Evolutionary conservation across 2,113 vertebrate species (phyloP).

Genomic region (Climacteris rufus): DNA sequence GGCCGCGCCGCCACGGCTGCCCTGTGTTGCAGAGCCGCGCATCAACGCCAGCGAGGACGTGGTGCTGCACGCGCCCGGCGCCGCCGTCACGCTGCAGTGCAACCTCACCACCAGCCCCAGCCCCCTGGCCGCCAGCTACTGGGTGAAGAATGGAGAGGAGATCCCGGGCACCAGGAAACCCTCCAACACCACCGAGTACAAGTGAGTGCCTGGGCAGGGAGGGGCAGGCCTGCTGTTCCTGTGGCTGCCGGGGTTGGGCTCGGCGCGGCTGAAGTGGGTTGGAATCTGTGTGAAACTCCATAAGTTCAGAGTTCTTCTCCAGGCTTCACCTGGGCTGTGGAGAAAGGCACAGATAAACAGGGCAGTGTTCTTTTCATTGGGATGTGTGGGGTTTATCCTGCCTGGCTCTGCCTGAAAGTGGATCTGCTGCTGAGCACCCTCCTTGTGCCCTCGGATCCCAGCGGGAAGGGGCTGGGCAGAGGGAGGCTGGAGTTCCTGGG

Average conservation of each 20-base stretch:
- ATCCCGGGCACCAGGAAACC: conserved; percentile 78
- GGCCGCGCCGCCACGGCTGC: neutral
- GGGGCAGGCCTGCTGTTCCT: neutral
- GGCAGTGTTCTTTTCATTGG: neutral
- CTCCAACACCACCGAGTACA: conserved; percentile 79
- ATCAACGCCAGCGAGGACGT: conserved; percentile 88
- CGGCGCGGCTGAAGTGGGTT: neutral
- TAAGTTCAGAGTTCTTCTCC: neutral
- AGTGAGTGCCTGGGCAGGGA: conserved; percentile 56
- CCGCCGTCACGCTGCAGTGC: conserved; percentile 81
- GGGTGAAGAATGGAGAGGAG: conserved; percentile 92
- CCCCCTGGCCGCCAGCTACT: conserved; percentile 82
- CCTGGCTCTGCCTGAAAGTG: no score
- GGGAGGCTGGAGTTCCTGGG: no score
- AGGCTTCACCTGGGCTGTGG: rapidly evolving
- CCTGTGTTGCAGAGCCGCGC: conserved; percentile 88
- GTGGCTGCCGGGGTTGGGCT: neutral
- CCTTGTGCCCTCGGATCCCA: no score
- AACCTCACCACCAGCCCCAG: conserved; percentile 89
- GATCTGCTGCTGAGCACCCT: no score
- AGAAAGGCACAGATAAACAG: neutral
- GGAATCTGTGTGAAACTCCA: neutral
- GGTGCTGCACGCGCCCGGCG: conserved; percentile 62
- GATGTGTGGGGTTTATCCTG: neutral
- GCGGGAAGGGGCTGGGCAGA: no score